These are phyloP conservation scores for Bettongia penicillata DNA, from an alignment of 2,113 vertebrate genomes.

Conservation along the genomic window DNA sequence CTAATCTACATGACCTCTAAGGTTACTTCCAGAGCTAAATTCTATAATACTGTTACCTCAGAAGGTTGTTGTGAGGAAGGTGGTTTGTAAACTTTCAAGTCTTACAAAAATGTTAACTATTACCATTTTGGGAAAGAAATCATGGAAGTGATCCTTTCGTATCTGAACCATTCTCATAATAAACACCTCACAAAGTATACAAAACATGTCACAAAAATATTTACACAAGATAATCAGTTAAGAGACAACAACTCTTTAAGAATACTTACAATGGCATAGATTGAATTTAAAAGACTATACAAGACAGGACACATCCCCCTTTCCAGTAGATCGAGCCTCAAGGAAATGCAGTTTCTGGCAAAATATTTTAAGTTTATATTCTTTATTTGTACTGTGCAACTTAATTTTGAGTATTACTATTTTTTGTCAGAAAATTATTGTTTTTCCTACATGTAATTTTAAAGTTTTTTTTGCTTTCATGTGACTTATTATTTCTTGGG, in stretches of 20 bases:
- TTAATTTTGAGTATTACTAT: constrained; percentile 36
- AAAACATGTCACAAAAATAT: constrained; percentile 28
- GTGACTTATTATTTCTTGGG: constrained; percentile 31
- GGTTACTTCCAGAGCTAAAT: not conserved
- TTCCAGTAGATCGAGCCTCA: constrained; percentile 18
- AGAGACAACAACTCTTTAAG: constrained; percentile 26
- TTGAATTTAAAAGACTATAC: constrained; percentile 31
- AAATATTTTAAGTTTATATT: constrained; percentile 19
- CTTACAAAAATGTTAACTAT: not conserved
- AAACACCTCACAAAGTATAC: constrained; percentile 7
- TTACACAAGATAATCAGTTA: constrained; percentile 4
- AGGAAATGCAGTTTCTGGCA: not conserved
- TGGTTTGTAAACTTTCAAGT: not conserved
- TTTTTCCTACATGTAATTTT: not conserved
- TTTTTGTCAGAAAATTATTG: constrained; percentile 42
- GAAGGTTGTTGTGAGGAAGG: not conserved
- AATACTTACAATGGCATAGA: constrained; percentile 39
- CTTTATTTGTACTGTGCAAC: constrained; percentile 4
- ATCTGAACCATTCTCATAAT: constrained; percentile 40
- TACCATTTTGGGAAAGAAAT: not conserved
- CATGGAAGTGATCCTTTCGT: constrained; percentile 21
- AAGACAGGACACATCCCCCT: constrained; percentile 26
- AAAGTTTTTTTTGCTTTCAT: not conserved
- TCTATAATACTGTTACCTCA: not conserved
- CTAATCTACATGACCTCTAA: not conserved